Conservation (phyloP, 1,140 invertebrate species). For the Cydia splendana region DNA sequence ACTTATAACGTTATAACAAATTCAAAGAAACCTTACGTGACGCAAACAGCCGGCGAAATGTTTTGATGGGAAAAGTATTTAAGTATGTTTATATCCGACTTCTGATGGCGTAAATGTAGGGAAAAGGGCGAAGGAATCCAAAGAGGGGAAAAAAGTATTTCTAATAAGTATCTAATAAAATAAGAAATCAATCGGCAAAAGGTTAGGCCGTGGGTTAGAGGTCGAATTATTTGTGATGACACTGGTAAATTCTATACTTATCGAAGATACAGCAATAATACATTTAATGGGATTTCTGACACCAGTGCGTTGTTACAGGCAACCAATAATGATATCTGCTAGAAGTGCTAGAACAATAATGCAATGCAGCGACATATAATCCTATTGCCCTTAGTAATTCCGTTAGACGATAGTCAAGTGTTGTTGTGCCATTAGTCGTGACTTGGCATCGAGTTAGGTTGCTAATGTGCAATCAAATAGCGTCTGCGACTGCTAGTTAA, state of each 20-base stretch:
- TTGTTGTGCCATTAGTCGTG: slow-evolving; percentile 59
- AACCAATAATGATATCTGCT: neutral
- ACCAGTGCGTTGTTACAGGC: neutral
- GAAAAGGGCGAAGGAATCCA: neutral
- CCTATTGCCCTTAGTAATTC: slow-evolving; percentile 23
- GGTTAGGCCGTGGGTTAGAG: neutral
- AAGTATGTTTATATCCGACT: slow-evolving; percentile 41
- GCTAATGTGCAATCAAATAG: slow-evolving; percentile 71
- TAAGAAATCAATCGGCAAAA: slow-evolving; percentile 12
- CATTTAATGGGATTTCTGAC: neutral
- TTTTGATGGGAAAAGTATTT: slow-evolving; percentile 42
- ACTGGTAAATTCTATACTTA: too few species aligned
- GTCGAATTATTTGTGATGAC: neutral
- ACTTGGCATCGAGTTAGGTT: slow-evolving; percentile 65
- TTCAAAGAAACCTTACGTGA: slow-evolving; percentile 50
- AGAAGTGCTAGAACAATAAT: slow-evolving; percentile 17
- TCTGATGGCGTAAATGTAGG: neutral
- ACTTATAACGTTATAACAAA: slow-evolving; percentile 34
- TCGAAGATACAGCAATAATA: neutral
- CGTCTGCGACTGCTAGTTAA: slow-evolving; percentile 60
- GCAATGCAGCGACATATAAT: slow-evolving; percentile 6
- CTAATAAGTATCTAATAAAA: slow-evolving; percentile 18
- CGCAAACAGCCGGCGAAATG: slow-evolving; percentile 44
- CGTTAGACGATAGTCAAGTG: slow-evolving; percentile 39
- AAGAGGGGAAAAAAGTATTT: neutral